Evolutionary conservation across 2,113 vertebrate species (phyloP).

Genomic region (Aspidoscelis tigris): DNA sequence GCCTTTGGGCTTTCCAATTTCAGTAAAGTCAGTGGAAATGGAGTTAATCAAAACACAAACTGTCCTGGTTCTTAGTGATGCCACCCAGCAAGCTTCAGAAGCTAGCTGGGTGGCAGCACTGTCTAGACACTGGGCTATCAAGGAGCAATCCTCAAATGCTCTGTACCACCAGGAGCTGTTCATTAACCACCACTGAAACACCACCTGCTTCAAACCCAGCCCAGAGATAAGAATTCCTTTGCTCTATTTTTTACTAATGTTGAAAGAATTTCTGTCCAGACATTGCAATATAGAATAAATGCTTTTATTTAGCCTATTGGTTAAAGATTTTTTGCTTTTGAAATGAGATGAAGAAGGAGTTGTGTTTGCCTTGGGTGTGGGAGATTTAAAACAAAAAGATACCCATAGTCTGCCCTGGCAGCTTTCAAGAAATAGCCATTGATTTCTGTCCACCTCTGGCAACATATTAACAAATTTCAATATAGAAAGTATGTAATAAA

Average conservation of each 20-base stretch:
- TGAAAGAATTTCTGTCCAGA: neutral
- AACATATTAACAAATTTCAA: no score
- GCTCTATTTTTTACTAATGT: neutral
- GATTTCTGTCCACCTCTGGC: neutral
- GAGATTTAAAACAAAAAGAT: neutral
- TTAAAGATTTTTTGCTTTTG: neutral
- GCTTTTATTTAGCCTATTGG: neutral
- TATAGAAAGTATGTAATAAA: neutral
- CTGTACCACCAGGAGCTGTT: neutral
- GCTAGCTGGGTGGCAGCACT: neutral
- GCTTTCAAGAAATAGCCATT: conserved; percentile 13
- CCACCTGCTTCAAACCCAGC: neutral
- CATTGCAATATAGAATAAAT: neutral
- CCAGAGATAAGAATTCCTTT: neutral
- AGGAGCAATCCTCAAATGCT: neutral
- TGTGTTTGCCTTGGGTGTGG: neutral
- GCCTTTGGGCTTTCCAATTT: no score
- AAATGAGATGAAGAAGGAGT: conserved; percentile 6
- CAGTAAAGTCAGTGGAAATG: no score
- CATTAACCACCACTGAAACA: no score
- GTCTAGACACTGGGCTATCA: neutral
- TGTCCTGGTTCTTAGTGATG: no score
- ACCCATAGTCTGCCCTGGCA: neutral
- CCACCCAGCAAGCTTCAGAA: no score
- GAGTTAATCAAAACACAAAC: no score